Conservation (phyloP, 1,140 invertebrate species). For the Globodera ellingtonae region DNA sequence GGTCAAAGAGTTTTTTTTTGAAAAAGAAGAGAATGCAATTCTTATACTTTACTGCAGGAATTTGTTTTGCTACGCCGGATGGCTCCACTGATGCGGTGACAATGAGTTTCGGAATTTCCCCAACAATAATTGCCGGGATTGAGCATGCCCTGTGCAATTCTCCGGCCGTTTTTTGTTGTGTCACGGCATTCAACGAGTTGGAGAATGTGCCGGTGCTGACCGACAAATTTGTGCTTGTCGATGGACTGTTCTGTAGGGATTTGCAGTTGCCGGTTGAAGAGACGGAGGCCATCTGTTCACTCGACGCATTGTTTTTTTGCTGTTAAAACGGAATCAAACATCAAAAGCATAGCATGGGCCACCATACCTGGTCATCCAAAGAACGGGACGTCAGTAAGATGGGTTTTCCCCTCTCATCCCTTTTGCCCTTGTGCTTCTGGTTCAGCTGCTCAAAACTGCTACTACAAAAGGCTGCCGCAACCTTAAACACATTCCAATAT, state of each 20-base stretch:
- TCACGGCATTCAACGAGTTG: slow-evolving; percentile 2
- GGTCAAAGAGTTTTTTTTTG: not conserved
- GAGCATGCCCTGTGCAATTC: slow-evolving; percentile 55
- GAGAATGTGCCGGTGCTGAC: not conserved
- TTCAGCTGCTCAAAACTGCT: slow-evolving; percentile 11
- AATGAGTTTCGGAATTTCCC: slow-evolving; percentile 55
- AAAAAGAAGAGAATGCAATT: slow-evolving; percentile 14
- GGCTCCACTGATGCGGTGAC: slow-evolving; percentile 47
- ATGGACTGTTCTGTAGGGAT: not conserved
- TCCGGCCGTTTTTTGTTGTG: slow-evolving; percentile 1
- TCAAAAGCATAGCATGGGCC: no score
- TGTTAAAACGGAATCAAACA: not conserved
- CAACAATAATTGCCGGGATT: slow-evolving; percentile 56
- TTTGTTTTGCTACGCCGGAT: not conserved
- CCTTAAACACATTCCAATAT: not conserved
- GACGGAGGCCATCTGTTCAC: not conserved
- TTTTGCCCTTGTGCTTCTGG: slow-evolving; percentile 7
- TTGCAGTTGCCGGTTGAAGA: slow-evolving; percentile 16
- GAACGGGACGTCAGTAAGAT: slow-evolving; percentile 27
- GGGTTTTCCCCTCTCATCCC: slow-evolving; percentile 19
- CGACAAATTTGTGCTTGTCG: slow-evolving; percentile 8
- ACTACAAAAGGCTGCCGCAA: slow-evolving; percentile 14
- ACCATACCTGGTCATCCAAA: slow-evolving; percentile 8
- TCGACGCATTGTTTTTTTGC: not conserved
- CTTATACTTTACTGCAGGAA: not conserved